Percentiles rank a stretch among this genome's conserved stretches.
phyloP scores from a whole-genome alignment of 2,888 invertebrate genomes.

The Amorpha juglandis region DNA sequence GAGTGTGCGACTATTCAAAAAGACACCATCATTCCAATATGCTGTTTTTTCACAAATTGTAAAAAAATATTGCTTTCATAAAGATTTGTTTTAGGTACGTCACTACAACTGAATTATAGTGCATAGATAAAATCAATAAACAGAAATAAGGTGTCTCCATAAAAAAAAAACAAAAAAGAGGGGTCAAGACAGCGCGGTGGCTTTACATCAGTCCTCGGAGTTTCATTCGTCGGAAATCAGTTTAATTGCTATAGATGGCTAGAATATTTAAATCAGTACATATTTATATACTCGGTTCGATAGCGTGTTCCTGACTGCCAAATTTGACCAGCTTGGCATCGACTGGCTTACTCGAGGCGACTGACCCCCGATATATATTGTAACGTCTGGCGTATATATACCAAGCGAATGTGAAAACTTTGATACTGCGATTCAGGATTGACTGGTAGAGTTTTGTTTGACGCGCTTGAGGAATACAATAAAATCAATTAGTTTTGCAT shows the following conservation, averaged over 20 bases:
- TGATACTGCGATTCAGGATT: constrained; percentile 34
- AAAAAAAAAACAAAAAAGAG: neutral
- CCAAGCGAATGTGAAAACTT: constrained; percentile 29
- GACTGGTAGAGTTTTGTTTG: neutral
- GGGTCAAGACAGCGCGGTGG: constrained; percentile 1
- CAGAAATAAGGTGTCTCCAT: too few species aligned
- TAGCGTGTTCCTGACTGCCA: constrained; percentile 26
- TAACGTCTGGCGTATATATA: neutral
- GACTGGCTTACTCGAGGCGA: constrained; percentile 40
- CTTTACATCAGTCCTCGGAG: neutral
- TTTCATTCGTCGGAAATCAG: neutral
- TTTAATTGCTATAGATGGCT: neutral
- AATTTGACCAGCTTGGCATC: constrained; percentile 40
- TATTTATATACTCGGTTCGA: neutral
- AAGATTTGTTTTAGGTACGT: too few species aligned
- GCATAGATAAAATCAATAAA: too few species aligned
- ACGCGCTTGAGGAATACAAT: neutral
- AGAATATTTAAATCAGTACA: neutral
- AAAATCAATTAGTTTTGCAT: neutral
- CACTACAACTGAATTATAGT: too few species aligned
- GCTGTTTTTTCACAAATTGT: too few species aligned
- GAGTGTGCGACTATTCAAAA: too few species aligned
- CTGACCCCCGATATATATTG: constrained; percentile 35
- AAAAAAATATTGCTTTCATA: too few species aligned
- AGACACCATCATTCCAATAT: too few species aligned